Base-by-base conservation (phyloP, 1,140 invertebrate genomes). In the Camponotus vicinus region DNA sequence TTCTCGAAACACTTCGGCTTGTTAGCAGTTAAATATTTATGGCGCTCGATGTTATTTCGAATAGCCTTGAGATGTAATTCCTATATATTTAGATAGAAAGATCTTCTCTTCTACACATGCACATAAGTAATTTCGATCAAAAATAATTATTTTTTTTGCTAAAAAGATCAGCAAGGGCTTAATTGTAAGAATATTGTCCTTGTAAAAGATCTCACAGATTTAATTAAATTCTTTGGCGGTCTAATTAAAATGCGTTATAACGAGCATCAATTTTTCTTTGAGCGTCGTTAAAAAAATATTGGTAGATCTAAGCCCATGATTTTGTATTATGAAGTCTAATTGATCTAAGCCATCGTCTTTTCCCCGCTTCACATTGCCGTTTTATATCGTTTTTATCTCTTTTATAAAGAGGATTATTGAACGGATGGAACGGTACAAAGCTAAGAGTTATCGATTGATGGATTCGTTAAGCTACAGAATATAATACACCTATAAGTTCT, bases 21-120 rank as follows among this genome's bases (percentile, higher is more conserved):
- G 61, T 15, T 52, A 21, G 34, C 18, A 63, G 66, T 86, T 88
- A 92, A 91, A 92, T 92, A 93, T 92, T 92, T 92, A 92, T 87
- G 79, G 78, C 37, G 66, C 69, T 6, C 70, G 71, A 80, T 49
- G 80, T 91, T 90, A 89, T 88, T 89, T 59, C 57, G 55, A 61
- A 82, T 73, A 89, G 42, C 13, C 66, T 73, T 52, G 49, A 52
- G 5, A 52, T 52, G 27, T 27, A 27, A 27, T 27, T 27, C 1
- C 27, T 27, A 27, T 27, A 27, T 0, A 27, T 27, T 27, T 27
- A 52, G 15, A 64, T 86, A 89, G 63, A 45, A 1, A 64, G 61
- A 76, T 67, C 69, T 88, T 77, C 80, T 87, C 90, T 83, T 13
- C 61, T 55, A 52, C 40, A 15, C 88, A n/a, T 85, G 57, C 66